A percentile compares a stretch with the other conserved stretches of the same genome.
Evolutionary conservation across 2,888 invertebrate genomes (phyloP).

Genomic region (Crematogaster levior): DNA sequence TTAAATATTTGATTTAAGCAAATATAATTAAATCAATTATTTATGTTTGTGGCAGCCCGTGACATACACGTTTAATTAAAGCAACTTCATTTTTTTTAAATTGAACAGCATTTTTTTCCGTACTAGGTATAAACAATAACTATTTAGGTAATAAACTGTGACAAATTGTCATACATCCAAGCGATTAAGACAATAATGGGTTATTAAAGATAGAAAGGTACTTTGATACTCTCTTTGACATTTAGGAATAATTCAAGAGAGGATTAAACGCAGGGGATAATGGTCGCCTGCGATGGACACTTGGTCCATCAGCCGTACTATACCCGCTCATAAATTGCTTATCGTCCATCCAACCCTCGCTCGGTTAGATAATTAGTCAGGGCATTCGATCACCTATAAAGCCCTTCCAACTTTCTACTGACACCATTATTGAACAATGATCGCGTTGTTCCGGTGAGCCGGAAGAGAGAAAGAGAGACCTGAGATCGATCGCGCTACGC

Average conservation of each 20-base stretch:
- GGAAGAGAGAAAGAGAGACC: neutral
- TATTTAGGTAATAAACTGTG: too few relatives aligned
- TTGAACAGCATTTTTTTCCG: too few relatives aligned
- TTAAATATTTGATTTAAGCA: too few relatives aligned
- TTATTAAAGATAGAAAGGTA: neutral
- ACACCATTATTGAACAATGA: conserved; percentile 50
- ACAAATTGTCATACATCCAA: neutral
- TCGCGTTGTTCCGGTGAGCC: conserved; percentile 25
- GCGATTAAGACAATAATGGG: neutral
- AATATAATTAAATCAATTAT: too few relatives aligned
- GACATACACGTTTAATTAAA: too few relatives aligned
- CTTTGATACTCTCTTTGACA: conserved; percentile 28
- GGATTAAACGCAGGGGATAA: conserved; percentile 37
- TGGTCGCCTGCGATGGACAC: conserved; percentile 39
- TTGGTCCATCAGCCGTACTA: conserved; percentile 45
- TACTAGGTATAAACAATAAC: neutral
- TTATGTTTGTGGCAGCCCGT: too few relatives aligned
- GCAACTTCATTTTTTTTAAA: too few relatives aligned
- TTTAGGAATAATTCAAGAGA: conserved; percentile 29
- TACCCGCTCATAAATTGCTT: conserved; percentile 46
- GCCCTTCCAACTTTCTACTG: conserved; percentile 48
- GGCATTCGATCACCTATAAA: conserved; percentile 35
- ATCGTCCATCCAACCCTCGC: conserved; percentile 41
- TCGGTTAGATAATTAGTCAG: conserved; percentile 45
- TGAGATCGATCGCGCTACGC: conserved; percentile 35